Conservation (phyloP, 2,113 vertebrate species). For the Ammospiza caudacuta region DNA sequence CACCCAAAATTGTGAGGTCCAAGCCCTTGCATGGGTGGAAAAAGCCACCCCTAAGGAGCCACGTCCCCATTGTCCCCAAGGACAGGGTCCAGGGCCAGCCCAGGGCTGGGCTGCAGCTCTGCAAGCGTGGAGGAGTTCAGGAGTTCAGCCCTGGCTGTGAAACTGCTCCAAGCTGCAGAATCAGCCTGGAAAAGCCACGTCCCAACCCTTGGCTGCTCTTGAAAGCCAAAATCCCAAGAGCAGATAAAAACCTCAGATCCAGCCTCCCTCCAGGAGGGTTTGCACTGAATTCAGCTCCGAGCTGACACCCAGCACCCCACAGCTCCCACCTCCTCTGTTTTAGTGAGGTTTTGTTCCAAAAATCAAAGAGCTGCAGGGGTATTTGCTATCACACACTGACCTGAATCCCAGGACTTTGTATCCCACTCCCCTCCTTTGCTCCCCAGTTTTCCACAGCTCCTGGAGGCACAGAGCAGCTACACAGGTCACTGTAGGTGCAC, state of each 20-base stretch:
- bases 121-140: background rate
- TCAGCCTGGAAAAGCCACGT: background rate
- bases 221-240: background rate
- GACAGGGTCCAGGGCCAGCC: background rate
- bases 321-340: background rate
- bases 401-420: background rate
- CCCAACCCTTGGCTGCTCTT: slow-evolving; percentile 5
- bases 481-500: background rate
- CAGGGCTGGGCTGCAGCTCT: background rate
- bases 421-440: background rate
- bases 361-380: background rate
- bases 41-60: background rate
- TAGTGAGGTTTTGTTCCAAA: background rate
- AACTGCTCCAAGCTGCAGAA: background rate
- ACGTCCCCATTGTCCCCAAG: rapidly evolving
- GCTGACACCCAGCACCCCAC: background rate
- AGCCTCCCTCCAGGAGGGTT: background rate
- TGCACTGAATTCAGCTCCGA: background rate
- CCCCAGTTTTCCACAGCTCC: background rate
- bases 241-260: background rate
- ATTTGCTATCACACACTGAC: background rate
- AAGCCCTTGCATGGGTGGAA: background rate
- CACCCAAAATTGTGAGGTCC: background rate
- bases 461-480: background rate
- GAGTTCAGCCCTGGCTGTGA: slow-evolving; percentile 31